Evolutionary conservation across 2,113 vertebrate genomes (phyloP).

Genomic region (Circaetus cinerascens): DNA sequence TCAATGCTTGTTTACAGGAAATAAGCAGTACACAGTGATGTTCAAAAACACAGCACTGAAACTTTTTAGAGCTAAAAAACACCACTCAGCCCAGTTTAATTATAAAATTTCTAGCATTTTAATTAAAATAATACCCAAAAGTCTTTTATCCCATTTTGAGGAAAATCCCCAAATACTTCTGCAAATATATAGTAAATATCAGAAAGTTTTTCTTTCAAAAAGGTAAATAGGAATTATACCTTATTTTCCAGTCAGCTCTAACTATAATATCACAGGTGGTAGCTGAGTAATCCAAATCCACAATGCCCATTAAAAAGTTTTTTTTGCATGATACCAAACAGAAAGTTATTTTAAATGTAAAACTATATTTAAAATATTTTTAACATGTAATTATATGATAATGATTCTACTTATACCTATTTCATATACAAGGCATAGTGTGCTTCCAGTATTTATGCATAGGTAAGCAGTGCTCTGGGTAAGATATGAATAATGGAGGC

Average conservation of each 20-base stretch:
- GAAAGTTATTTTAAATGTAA: background rate
- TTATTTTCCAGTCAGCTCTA: background rate
- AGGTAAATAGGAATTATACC: background rate
- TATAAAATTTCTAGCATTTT: background rate
- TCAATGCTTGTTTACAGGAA: background rate
- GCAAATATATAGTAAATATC: background rate
- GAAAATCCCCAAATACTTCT: background rate
- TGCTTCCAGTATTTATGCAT: background rate
- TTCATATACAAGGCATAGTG: background rate
- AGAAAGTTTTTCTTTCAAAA: background rate
- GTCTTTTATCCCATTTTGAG: background rate
- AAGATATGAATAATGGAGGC: background rate
- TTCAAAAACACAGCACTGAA: background rate
- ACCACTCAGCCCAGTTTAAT: background rate
- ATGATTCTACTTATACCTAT: background rate
- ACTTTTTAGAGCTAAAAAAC: background rate
- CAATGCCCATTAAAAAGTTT: background rate
- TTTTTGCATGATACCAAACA: background rate
- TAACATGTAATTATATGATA: background rate
- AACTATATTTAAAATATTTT: background rate
- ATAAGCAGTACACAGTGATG: background rate
- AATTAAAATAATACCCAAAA: background rate
- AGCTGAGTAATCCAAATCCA: background rate
- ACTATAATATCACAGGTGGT: background rate
- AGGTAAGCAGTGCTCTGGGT: background rate